Base-by-base conservation (phyloP, 2,113 vertebrate genomes). In the Aldabrachelys gigantea region DNA sequence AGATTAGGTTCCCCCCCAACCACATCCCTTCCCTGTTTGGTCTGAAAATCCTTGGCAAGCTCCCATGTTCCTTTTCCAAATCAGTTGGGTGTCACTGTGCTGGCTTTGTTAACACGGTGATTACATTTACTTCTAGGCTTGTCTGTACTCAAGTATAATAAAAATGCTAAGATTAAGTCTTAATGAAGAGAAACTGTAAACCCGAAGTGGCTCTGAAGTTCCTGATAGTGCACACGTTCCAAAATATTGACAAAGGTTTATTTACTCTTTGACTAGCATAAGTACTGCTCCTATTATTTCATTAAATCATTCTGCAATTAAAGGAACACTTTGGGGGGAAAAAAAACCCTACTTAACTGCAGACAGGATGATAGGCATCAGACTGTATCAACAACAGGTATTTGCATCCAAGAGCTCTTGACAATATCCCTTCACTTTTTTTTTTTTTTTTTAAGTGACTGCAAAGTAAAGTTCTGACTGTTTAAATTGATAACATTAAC, bases 241-340 rank as follows among this genome's bases (percentile, higher is more conserved):
- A 21, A 17, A 16, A 12, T 65, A 1, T 62, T 82, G 87, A 52
- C 62, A 35, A 10, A 65, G n/a, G 0, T 41, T 80, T 88, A 86
- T 81, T 54, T 53, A 81, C 35, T 75, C 38, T 81, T 54, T 24
- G 31, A 12, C 41, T 94, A 27, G 79, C 57, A 56, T 0, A 0
- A 4, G 0, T 5, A 52, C 80, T 78, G 57, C 92, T 89, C 78
- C 83, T 19, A 16, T 29, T 59, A 76, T 79, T 14, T 35, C 25
- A 41, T 44, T 7, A 1, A 53, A 56, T 21, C 35, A 3, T 25
- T 9, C 79, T 5, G 38, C 17, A 14, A 38, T 24, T 0, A 0
- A 85, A 79, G 17, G 0, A n/a, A 3, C 41, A 41, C 22, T 29
- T 49, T 24, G 3, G 1, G 0, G 0, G 2, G 5, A 13, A 22